A percentile compares a stretch with the other conserved stretches of the same genome.
These are phyloP conservation scores for Zaprionus lachaisei DNA, from an alignment of 1,140 invertebrate species.

Conservation along the genomic window DNA sequence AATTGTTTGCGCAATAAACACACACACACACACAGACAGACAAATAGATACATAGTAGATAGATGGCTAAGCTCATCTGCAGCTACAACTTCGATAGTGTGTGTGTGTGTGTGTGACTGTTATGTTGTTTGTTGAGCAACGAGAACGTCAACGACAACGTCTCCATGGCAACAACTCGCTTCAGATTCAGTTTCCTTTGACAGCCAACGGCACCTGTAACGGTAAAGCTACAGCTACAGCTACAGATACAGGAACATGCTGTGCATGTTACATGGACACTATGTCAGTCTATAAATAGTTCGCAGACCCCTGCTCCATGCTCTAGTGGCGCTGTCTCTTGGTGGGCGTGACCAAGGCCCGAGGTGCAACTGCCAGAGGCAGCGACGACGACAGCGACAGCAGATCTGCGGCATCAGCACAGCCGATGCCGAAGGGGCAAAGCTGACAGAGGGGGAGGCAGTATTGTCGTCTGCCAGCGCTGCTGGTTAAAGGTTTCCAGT, in stretches of 20 bases:
- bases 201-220: not conserved
- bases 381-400: slow-evolving; percentile 7
- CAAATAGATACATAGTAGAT: slow-evolving; percentile 17
- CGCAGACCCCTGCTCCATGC: not conserved
- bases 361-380: slow-evolving; percentile 42
- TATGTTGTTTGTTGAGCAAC: slow-evolving; percentile 19
- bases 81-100: slow-evolving; percentile 11
- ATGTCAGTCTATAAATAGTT: slow-evolving; percentile 54
- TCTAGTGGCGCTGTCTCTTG: not conserved
- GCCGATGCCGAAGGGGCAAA: not conserved
- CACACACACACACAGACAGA: slow-evolving; percentile 38
- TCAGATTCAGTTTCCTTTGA: slow-evolving; percentile 40
- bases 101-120: slow-evolving; percentile 18
- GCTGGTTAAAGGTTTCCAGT: slow-evolving; percentile 44
- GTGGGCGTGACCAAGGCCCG: slow-evolving; percentile 27
- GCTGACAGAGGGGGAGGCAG: slow-evolving; percentile 8
- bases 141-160: slow-evolving; percentile 25
- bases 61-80: slow-evolving; percentile 21
- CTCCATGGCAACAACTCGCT: slow-evolving; percentile 36
- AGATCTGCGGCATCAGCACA: slow-evolving; percentile 14
- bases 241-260: slow-evolving; percentile 5
- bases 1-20: slow-evolving; percentile 75
- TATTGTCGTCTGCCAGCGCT: slow-evolving; percentile 24
- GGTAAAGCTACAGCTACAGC: not conserved
- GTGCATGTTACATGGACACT: slow-evolving; percentile 41